phyloP scores from a whole-genome alignment of 1,140 invertebrate species.

The Vanessa atalanta region DNA sequence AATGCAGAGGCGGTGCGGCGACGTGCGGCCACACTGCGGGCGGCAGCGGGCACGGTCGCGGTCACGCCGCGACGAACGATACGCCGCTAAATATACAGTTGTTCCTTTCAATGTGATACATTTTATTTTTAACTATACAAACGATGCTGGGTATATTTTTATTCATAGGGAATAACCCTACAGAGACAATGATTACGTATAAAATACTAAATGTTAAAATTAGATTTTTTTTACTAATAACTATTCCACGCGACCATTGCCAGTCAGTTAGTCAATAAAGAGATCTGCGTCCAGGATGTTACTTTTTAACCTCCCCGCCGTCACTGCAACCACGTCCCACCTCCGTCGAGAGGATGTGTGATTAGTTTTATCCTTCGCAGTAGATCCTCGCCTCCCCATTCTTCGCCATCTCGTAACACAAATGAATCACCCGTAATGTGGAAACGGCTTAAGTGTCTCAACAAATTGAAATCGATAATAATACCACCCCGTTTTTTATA shows the following conservation, averaged over 20 bases:
- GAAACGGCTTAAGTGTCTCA: conserved; percentile 48
- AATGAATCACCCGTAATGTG: conserved; percentile 55
- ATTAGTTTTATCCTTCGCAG: conserved; percentile 76
- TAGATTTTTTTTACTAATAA: too few species aligned
- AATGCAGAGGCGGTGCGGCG: conserved; percentile 55
- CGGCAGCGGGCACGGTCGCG: neutral
- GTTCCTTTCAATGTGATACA: too few species aligned
- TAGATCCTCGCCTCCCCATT: conserved; percentile 50
- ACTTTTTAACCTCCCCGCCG: neutral
- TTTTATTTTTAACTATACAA: too few species aligned
- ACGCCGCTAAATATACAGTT: neutral
- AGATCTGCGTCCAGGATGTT: too few species aligned
- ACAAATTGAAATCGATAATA: conserved; percentile 53
- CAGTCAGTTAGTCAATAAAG: too few species aligned
- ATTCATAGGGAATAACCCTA: too few species aligned
- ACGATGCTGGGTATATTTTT: too few species aligned
- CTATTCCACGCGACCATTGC: too few species aligned
- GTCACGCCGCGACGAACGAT: neutral
- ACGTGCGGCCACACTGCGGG: conserved; percentile 24
- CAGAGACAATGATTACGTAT: too few species aligned
- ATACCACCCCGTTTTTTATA: conserved; percentile 36
- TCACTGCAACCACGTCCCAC: conserved; percentile 37
- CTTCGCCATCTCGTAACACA: conserved; percentile 59
- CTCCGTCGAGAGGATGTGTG: conserved; percentile 68
- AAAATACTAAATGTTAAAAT: too few species aligned